phyloP scores from a whole-genome alignment of 2,888 invertebrate species.

The Pseudococcus longispinus region DNA sequence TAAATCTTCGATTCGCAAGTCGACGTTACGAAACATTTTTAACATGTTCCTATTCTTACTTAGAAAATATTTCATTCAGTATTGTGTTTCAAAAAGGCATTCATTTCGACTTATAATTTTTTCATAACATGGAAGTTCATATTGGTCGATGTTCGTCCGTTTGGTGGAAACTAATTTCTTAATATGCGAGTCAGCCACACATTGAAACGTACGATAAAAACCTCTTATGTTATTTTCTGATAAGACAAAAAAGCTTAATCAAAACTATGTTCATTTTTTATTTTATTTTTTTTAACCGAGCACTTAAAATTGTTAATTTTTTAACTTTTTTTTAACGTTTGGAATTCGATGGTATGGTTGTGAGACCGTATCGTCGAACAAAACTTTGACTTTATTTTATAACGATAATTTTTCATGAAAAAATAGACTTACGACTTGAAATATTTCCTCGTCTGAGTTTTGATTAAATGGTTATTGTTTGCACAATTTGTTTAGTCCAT shows the following conservation, averaged over 20 bases:
- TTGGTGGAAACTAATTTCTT: neutral
- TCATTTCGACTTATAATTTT: neutral
- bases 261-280: neutral
- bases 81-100: neutral
- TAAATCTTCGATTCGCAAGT: neutral
- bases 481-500: neutral
- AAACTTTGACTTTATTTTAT: neutral
- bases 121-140: too few relatives aligned
- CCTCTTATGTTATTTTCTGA: neutral
- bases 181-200: neutral
- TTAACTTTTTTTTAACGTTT: conserved; percentile 2
- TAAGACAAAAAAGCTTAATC: neutral
- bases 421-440: too few relatives aligned
- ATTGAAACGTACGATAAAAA: too few relatives aligned
- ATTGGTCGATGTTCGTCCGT: neutral
- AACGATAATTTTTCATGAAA: neutral
- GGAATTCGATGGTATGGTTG: neutral
- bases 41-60: conserved; percentile 17
- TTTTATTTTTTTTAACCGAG: neutral
- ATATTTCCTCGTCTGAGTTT: neutral
- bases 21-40: neutral
- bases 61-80: conserved; percentile 13
- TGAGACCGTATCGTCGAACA: neutral
- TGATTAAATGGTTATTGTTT: neutral
- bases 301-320: conserved; percentile 17